A percentile compares a stretch with the other conserved stretches of the same genome.
These are phyloP conservation scores for Heliconius melpomene DNA, from an alignment of 1,140 invertebrate species.

Conservation along the genomic window DNA sequence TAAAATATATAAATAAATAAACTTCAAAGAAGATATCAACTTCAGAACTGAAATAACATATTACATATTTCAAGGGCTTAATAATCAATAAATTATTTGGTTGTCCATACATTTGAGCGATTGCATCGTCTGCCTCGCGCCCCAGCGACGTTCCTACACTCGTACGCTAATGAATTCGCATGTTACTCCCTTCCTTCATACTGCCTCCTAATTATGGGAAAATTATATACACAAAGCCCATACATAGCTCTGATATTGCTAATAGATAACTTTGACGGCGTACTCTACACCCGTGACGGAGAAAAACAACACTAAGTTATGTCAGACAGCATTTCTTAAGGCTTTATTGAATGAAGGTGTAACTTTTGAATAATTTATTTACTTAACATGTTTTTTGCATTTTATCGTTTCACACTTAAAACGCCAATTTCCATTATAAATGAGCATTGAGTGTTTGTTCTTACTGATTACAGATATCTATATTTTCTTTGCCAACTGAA, in stretches of 20 bases:
- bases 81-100: constrained; percentile 29
- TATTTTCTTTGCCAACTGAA: constrained; percentile 22
- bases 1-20: too few relatives aligned
- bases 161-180: constrained; percentile 59
- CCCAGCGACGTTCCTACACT: constrained; percentile 49
- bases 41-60: not conserved
- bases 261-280: constrained; percentile 45
- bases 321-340: constrained; percentile 3
- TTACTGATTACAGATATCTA: not conserved
- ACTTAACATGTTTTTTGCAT: not conserved
- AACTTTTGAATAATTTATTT: not conserved
- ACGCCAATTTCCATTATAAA: not conserved
- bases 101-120: constrained; percentile 51
- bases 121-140: constrained; percentile 63
- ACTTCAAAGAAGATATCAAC: not conserved
- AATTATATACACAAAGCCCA: constrained; percentile 44
- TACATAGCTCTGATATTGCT: constrained; percentile 36
- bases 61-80: not conserved
- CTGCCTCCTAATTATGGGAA: constrained; percentile 53
- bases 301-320: not conserved
- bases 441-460: not conserved
- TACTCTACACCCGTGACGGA: constrained; percentile 32
- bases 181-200: constrained; percentile 38
- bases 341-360: constrained; percentile 8
- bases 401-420: constrained; percentile 6